A percentile compares a stretch with the other conserved stretches of the same genome.
Evolutionary conservation across 2,888 invertebrate species (phyloP).

Genomic region (Drosophila kanekoi): DNA sequence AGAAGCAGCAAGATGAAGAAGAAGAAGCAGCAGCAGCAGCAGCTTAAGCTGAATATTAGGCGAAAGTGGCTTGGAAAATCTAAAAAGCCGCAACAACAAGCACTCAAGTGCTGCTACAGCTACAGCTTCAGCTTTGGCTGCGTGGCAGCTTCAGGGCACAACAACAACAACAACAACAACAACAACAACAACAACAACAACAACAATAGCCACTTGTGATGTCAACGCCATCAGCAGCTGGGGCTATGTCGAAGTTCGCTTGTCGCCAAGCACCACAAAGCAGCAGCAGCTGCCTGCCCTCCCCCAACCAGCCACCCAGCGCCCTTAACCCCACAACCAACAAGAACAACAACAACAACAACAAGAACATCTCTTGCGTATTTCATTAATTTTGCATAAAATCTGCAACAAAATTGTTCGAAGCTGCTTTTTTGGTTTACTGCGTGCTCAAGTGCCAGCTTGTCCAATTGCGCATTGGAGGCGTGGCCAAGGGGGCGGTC

Average conservation of each 20-base stretch:
- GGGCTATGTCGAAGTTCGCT: slow-evolving; percentile 54
- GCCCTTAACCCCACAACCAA: not conserved
- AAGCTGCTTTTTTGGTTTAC: slow-evolving; percentile 52
- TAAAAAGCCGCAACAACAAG: slow-evolving; percentile 72
- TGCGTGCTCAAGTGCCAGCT: slow-evolving; percentile 72
- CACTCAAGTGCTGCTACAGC: slow-evolving; percentile 49
- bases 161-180: slow-evolving; percentile 22
- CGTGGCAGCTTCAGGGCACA: slow-evolving; percentile 32
- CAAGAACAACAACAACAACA: slow-evolving; percentile 21
- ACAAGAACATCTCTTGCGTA: slow-evolving; percentile 49
- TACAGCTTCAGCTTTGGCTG: slow-evolving; percentile 30
- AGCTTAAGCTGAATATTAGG: slow-evolving; percentile 68
- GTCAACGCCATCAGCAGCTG: slow-evolving; percentile 71
- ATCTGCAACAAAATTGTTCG: slow-evolving; percentile 43
- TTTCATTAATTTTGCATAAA: slow-evolving; percentile 75
- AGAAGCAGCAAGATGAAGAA: slow-evolving; percentile 23
- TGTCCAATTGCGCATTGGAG: slow-evolving; percentile 37
- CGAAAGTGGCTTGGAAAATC: slow-evolving; percentile 75
- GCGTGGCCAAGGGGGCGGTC: not conserved
- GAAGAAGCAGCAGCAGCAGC: slow-evolving; percentile 20
- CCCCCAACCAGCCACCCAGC: not conserved
- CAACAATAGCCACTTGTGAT: slow-evolving; percentile 62
- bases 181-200: slow-evolving; percentile 22
- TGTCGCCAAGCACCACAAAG: slow-evolving; percentile 35
- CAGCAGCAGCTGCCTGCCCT: slow-evolving; percentile 6